A percentile compares a stretch with the other conserved stretches of the same genome.
Evolutionary conservation across 2,888 invertebrate genomes (phyloP).

Genomic region (Selenia dentaria): DNA sequence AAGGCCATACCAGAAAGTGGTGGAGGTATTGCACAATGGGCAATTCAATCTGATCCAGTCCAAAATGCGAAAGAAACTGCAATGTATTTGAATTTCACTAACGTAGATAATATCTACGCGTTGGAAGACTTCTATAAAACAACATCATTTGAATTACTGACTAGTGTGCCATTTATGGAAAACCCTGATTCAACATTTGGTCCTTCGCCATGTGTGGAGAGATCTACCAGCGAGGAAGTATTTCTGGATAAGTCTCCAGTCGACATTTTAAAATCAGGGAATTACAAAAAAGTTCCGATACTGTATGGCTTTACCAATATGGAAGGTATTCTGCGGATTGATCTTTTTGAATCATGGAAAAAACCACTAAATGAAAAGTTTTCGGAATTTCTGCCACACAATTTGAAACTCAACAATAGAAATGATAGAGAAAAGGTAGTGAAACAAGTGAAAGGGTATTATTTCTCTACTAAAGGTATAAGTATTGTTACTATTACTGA

Average conservation of each 20-base stretch:
- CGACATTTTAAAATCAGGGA: conserved; percentile 37
- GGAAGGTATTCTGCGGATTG: conserved; percentile 41
- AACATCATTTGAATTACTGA: conserved; percentile 38
- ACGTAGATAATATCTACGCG: conserved; percentile 43
- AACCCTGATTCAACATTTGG: conserved; percentile 10
- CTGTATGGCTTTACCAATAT: conserved; percentile 35
- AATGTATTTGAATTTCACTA: conserved; percentile 35
- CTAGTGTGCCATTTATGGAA: conserved; percentile 26
- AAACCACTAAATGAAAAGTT: conserved; percentile 45
- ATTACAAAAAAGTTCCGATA: conserved; percentile 38
- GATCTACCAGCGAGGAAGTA: conserved; percentile 4
- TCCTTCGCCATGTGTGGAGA: conserved; percentile 9
- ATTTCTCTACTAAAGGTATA: conserved; percentile 41
- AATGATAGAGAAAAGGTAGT: conserved; percentile 41
- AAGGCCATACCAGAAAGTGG: conserved; percentile 59
- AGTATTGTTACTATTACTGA: conserved; percentile 20
- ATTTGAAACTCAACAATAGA: conserved; percentile 42
- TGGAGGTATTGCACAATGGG: conserved; percentile 34
- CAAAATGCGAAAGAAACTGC: conserved; percentile 47
- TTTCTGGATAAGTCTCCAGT: conserved; percentile 41
- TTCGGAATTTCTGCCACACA: conserved; percentile 52
- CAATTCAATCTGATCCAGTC: conserved; percentile 48
- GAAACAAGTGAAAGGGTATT: conserved; percentile 41
- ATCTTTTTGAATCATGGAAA: conserved; percentile 34
- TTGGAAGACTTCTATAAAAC: conserved; percentile 54